phyloP scores from a whole-genome alignment of 2,113 vertebrate species.

The Scophthalmus maximus region DNA sequence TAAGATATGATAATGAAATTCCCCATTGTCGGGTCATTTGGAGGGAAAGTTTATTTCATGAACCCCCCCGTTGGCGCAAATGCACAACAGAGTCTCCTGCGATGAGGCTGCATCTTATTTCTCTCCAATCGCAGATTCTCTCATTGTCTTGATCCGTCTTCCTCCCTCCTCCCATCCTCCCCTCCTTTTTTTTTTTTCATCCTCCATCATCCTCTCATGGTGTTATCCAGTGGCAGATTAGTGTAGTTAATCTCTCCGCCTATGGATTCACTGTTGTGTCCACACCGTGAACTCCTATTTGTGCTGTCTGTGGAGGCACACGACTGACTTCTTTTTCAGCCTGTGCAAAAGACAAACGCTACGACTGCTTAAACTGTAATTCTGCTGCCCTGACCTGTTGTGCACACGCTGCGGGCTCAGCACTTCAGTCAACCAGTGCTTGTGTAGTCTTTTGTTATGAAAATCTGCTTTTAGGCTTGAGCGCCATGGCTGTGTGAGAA shows the following conservation, averaged over 20 bases:
- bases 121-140: neutral
- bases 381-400: too few species aligned
- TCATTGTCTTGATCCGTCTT: slow-evolving; percentile 17
- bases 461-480: too few species aligned
- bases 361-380: slow-evolving; percentile 1
- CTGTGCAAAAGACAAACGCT: neutral
- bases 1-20: slow-evolving; percentile 35
- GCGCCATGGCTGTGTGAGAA: too few species aligned
- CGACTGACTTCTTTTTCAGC: neutral
- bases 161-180: neutral
- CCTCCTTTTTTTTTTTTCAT: slow-evolving; percentile 27
- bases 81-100: slow-evolving; percentile 8
- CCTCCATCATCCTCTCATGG: slow-evolving; percentile 29
- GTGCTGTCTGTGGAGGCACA: slow-evolving; percentile 11
- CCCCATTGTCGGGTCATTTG: slow-evolving; percentile 9
- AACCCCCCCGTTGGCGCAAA: too few species aligned
- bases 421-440: too few species aligned
- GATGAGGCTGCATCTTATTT: neutral
- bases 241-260: slow-evolving; percentile 34
- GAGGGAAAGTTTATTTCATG: neutral
- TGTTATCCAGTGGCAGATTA: slow-evolving; percentile 48
- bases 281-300: slow-evolving; percentile 41
- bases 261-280: slow-evolving; percentile 33
- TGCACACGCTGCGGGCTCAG: too few species aligned
- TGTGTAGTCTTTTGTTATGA: too few species aligned